Percentiles rank a stretch among this genome's conserved stretches.
These are phyloP conservation scores for Drosophila melanica DNA, from an alignment of 1,140 invertebrate species.

Conservation along the genomic window DNA sequence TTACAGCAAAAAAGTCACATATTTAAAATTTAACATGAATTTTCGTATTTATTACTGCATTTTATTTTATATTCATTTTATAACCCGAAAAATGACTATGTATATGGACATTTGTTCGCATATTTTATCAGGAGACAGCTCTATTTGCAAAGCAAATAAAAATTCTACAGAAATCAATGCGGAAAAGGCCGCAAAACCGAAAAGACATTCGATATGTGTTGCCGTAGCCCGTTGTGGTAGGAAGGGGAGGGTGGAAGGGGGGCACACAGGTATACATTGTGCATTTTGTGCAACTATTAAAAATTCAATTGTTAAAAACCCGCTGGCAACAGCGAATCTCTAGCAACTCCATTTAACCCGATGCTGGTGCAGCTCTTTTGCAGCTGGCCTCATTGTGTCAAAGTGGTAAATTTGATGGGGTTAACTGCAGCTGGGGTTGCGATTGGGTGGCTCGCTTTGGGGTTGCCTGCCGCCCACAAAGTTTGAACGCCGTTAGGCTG, in stretches of 20 bases:
- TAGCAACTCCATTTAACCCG: slow-evolving; percentile 27
- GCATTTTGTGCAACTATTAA: slow-evolving; percentile 62
- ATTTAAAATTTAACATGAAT: too few species aligned
- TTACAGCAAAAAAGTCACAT: too few species aligned
- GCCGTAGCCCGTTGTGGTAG: not conserved
- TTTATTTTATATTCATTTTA: slow-evolving; percentile 9
- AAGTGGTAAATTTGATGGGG: slow-evolving; percentile 57
- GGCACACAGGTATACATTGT: slow-evolving; percentile 21
- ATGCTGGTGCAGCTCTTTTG: slow-evolving; percentile 10
- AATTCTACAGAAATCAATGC: slow-evolving; percentile 24
- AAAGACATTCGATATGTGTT: slow-evolving; percentile 54
- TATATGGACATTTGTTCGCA: slow-evolving; percentile 48
- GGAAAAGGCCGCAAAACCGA: slow-evolving; percentile 3
- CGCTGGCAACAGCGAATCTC: slow-evolving; percentile 13
- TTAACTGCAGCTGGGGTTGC: slow-evolving; percentile 13
- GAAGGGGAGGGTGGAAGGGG: not conserved
- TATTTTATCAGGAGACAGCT: slow-evolving; percentile 40
- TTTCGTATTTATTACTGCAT: not conserved
- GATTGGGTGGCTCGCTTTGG: not conserved
- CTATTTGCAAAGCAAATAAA: slow-evolving; percentile 17
- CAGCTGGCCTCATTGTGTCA: slow-evolving; percentile 73
- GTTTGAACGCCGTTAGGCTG: slow-evolving; percentile 36
- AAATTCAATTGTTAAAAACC: slow-evolving; percentile 73
- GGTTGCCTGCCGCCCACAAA: slow-evolving; percentile 14
- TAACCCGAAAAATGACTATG: not conserved